Evolutionary conservation across 1,140 invertebrate genomes (phyloP).

Genomic region (Drosophila rhopaloa): DNA sequence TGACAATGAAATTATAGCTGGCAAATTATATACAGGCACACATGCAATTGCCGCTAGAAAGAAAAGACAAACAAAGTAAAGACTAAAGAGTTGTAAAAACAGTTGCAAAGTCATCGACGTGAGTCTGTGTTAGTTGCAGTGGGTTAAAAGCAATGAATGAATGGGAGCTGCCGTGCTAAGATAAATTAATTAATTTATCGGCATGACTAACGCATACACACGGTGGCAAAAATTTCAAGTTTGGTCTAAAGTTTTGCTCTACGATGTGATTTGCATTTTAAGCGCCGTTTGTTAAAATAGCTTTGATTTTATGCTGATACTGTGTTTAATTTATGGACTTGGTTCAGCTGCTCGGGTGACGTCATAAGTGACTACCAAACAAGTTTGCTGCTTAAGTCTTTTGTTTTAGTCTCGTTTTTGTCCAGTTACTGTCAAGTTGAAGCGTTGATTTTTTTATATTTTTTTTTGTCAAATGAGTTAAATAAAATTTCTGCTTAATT

Average conservation of each 20-base stretch:
- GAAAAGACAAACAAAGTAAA: constrained; percentile 16
- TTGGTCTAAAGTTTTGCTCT: constrained; percentile 17
- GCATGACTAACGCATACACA: constrained; percentile 17
- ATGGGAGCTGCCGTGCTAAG: constrained; percentile 3
- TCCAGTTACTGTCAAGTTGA: constrained; percentile 20
- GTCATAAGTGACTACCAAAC: constrained; percentile 44
- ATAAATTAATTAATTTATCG: constrained; percentile 46
- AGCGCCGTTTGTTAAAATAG: constrained; percentile 50
- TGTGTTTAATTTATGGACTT: constrained; percentile 46
- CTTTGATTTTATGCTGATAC: constrained; percentile 31
- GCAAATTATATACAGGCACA: constrained; percentile 18
- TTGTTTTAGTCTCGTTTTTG: constrained; percentile 41
- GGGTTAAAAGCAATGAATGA: constrained; percentile 42
- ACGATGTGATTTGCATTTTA: constrained; percentile 55
- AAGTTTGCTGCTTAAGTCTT: constrained; percentile 75
- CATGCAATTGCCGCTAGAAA: constrained; percentile 3
- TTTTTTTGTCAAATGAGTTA: constrained; percentile 1
- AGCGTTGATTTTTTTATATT: background rate
- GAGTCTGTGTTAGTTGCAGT: constrained; percentile 4
- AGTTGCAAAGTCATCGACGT: constrained; percentile 53
- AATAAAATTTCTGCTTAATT: background rate
- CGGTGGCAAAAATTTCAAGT: constrained; percentile 38
- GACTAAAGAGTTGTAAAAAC: constrained; percentile 15
- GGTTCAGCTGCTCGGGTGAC: constrained; percentile 47
- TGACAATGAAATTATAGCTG: constrained; percentile 47